These are phyloP conservation scores for Palythoa grandiflora DNA, from an alignment of 92 coral and sea anemone species.

Conservation along the genomic window DNA sequence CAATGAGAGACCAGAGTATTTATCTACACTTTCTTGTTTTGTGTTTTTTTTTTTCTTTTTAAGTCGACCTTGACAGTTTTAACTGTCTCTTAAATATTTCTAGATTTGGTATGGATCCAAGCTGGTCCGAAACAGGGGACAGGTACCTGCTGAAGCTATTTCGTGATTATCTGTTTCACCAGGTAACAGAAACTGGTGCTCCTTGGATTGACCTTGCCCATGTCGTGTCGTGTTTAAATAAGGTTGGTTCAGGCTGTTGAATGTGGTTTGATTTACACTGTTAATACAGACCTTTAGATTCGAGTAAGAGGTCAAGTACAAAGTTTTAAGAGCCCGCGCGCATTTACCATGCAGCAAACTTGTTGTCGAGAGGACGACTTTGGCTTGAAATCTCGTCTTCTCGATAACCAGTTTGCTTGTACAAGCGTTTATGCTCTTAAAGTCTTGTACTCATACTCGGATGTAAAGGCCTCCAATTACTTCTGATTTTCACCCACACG, in stretches of 20 bases:
- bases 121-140: conserved; percentile 99
- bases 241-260: conserved; percentile 59
- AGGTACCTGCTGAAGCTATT: conserved; percentile 93
- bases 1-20: conserved; percentile 98
- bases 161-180: conserved; percentile 95
- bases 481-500: no score
- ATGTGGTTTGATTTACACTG: no score
- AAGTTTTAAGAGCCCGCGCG: no score
- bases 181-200: conserved; percentile 82
- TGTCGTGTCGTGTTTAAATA: conserved; percentile 91
- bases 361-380: no score
- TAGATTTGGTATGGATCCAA: conserved; percentile 96
- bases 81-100: background rate
- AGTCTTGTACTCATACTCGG: no score
- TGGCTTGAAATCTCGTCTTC: no score
- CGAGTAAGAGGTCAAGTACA: no score
- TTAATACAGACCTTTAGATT: no score
- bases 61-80: background rate
- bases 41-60: background rate
- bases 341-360: no score
- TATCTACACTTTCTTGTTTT: conserved; percentile 50
- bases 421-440: no score
- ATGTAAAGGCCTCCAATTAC: no score
- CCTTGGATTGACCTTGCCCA: conserved; percentile 96
- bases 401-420: no score